Conservation (phyloP, 2,888 invertebrate species). For the Dolomedes plantarius region DNA sequence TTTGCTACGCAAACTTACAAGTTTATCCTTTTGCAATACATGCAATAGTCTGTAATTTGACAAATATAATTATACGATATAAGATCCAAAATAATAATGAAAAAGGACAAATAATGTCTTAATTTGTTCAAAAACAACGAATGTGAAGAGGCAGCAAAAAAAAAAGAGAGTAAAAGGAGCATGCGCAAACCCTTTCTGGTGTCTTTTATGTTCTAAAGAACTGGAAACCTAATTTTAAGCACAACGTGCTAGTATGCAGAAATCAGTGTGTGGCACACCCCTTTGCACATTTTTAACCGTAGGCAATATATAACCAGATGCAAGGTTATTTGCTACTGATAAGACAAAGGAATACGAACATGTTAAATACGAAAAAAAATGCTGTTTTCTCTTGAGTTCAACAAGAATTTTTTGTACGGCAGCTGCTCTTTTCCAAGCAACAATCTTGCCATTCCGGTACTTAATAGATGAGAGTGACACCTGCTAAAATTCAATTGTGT, state of each 20-base stretch:
- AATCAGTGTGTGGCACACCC: background rate
- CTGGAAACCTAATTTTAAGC: background rate
- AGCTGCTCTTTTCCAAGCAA: background rate
- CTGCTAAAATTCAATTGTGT: background rate
- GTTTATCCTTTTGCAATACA: too few species aligned
- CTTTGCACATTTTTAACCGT: background rate
- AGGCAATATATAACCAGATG: background rate
- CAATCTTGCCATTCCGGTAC: background rate
- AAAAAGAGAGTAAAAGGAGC: too few species aligned
- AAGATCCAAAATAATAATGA: too few species aligned
- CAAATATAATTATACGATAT: too few species aligned
- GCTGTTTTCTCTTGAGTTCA: background rate
- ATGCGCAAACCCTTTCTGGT: too few species aligned
- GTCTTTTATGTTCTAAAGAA: too few species aligned
- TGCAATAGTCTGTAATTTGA: too few species aligned
- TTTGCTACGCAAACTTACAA: too few species aligned
- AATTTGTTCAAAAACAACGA: too few species aligned
- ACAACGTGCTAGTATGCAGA: background rate
- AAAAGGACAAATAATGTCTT: too few species aligned
- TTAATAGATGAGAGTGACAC: background rate
- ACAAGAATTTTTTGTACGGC: background rate
- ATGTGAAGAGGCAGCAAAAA: too few species aligned
- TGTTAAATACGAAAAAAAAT: background rate
- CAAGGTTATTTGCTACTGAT: background rate
- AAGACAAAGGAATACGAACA: background rate